A percentile compares a stretch with the other conserved stretches of the same genome.
These are phyloP conservation scores for Cirrhinus mrigala DNA, from an alignment of 2,797 vertebrate genomes.

Conservation along the genomic window DNA sequence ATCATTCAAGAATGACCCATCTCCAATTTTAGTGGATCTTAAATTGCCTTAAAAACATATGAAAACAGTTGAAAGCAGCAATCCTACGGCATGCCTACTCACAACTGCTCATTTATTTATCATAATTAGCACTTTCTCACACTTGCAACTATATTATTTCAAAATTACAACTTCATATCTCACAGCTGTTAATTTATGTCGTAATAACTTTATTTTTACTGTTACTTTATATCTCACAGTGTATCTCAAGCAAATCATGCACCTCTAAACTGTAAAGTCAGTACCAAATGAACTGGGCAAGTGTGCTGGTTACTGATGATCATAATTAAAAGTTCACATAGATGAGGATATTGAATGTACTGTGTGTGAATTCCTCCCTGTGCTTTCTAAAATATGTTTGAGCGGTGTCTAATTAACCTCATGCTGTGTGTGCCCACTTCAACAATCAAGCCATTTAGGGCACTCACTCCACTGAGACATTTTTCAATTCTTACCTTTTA, in stretches of 20 bases:
- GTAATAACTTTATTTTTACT: background rate
- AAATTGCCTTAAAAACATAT: no score
- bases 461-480: slow-evolving; percentile 45
- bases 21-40: no score
- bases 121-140: background rate
- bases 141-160: background rate
- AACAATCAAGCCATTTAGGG: slow-evolving; percentile 49
- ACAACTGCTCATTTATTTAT: background rate
- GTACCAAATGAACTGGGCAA: no score
- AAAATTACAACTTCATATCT: background rate
- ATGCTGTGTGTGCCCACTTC: slow-evolving; percentile 34
- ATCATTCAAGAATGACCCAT: no score
- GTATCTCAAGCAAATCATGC: background rate
- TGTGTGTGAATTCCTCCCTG: slow-evolving; percentile 32
- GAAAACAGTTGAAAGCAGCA: no score
- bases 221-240: background rate
- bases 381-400: slow-evolving; percentile 14
- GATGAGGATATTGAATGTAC: background rate
- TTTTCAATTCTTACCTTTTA: slow-evolving; percentile 47
- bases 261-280: background rate
- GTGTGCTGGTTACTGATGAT: slow-evolving; percentile 31
- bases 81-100: no score
- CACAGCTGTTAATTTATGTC: background rate
- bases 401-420: slow-evolving; percentile 34
- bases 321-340: background rate